These are phyloP conservation scores for Heliconius nattereri DNA, from an alignment of 1,140 invertebrate species.

Conservation along the genomic window DNA sequence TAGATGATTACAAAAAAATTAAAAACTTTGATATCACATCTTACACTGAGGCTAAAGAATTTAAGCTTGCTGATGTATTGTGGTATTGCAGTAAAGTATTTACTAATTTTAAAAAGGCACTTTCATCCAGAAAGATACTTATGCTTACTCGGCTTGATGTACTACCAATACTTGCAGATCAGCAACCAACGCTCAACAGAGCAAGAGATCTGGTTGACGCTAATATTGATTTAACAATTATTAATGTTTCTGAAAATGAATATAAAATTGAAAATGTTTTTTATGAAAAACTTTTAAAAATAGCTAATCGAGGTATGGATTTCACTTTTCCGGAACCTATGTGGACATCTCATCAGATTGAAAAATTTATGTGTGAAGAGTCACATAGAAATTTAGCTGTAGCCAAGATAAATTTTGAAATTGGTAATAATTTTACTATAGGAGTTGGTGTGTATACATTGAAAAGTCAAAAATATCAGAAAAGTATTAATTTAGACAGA, in stretches of 20 bases:
- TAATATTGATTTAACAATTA: constrained; percentile 61
- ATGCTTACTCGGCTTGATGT: constrained; percentile 58
- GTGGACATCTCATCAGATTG: constrained; percentile 52
- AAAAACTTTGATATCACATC: constrained; percentile 48
- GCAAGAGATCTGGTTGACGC: constrained; percentile 63
- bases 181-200: constrained; percentile 57
- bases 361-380: constrained; percentile 59
- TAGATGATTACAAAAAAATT: constrained; percentile 64
- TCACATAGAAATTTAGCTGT: constrained; percentile 66
- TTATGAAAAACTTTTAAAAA: constrained; percentile 62
- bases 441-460: constrained; percentile 66
- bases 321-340: constrained; percentile 53
- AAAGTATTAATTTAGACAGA: constrained; percentile 58
- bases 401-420: constrained; percentile 64
- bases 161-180: constrained; percentile 55
- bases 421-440: constrained; percentile 62
- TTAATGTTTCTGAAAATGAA: constrained; percentile 60
- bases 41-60: constrained; percentile 56
- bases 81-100: constrained; percentile 72
- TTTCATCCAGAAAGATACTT: constrained; percentile 59
- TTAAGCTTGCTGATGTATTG: constrained; percentile 65
- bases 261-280: constrained; percentile 54
- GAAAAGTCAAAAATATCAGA: constrained; percentile 53
- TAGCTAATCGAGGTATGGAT: constrained; percentile 57
- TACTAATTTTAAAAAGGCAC: constrained; percentile 65